These are phyloP conservation scores for Odocoileus hemionus DNA, from an alignment of 2,113 vertebrate genomes.

Conservation along the genomic window DNA sequence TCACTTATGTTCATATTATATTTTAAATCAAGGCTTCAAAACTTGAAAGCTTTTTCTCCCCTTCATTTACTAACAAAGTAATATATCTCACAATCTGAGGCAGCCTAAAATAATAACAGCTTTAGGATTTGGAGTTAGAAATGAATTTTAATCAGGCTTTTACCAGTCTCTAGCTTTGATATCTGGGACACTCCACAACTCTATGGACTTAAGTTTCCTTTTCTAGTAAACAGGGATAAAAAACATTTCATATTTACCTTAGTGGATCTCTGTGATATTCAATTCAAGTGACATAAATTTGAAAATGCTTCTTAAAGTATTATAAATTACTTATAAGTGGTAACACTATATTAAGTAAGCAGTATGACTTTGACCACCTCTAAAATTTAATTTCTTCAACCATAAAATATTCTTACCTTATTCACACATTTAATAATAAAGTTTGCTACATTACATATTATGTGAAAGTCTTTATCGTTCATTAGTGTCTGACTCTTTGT, in stretches of 20 bases:
- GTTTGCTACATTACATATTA: neutral
- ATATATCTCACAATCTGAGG: neutral
- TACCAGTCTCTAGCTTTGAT: neutral
- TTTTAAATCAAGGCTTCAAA: neutral
- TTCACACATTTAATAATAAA: neutral
- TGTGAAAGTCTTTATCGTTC: neutral
- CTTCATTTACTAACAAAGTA: neutral
- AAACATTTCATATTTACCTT: neutral
- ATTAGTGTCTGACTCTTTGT: neutral
- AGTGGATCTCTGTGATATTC: neutral
- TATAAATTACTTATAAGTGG: neutral
- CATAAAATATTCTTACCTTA: neutral
- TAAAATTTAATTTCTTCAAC: neutral
- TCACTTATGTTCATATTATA: neutral
- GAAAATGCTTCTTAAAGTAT: neutral
- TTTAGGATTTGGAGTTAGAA: neutral
- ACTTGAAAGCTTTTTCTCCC: neutral
- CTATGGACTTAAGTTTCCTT: neutral
- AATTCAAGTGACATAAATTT: neutral
- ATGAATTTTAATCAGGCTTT: neutral
- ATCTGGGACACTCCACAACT: neutral
- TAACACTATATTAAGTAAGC: neutral
- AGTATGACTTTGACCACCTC: neutral
- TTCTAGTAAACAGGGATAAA: neutral
- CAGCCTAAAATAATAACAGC: neutral